Evolutionary conservation across 2,888 invertebrate genomes (phyloP), one percentile per base, ranked within the genome.

Genomic region (Drosophila crucigera): DNA sequence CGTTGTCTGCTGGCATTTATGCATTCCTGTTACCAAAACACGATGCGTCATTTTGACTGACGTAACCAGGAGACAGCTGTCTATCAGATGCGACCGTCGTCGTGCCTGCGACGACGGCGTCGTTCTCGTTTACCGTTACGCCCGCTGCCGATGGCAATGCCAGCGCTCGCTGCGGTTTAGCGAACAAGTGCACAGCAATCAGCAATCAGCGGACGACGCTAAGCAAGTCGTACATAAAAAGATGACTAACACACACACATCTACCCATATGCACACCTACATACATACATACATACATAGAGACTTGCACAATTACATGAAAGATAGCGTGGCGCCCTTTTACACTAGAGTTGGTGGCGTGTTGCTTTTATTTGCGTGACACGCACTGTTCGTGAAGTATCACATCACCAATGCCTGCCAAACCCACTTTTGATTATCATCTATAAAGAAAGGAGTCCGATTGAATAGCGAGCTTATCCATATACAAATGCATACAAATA

Each of bases 31-130:
- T 93, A 91, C 91, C 89, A 92, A 92, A 93, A 93, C 91, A 93
- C 93, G 93, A 93, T 93, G 93, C 93, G 93, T 93, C 93, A 93
- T 92, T 93, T 93, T 93, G 93, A 93, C 93, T 93, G 93, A 93
- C 93, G 92, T 92, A 93, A 92, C 87, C 91, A 86, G 91, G 80
- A 89, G 93, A 93, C 93, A 93, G 93, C 92, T 93, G 93, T 93
- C 93, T 93, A 92, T 93, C 91, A 87, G 87, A 70, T 77, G 87
- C 69, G 84, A 78, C 80, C 80, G 89, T 85, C 54, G 56, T 30
- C 85, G 88, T 76, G 89, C 79, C 78, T 78, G 61, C 63, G 66
- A 59, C 73, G 70, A 52, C 72, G 76, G 74, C 62, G 68, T 56
- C 50, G 59, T 62, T 65, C 55, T 67, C 80, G 77, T 76, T 84